Evolutionary conservation across 2,113 vertebrate genomes (phyloP), one percentile per base, ranked within the genome.

Genomic region (Argyrosomus japonicus): DNA sequence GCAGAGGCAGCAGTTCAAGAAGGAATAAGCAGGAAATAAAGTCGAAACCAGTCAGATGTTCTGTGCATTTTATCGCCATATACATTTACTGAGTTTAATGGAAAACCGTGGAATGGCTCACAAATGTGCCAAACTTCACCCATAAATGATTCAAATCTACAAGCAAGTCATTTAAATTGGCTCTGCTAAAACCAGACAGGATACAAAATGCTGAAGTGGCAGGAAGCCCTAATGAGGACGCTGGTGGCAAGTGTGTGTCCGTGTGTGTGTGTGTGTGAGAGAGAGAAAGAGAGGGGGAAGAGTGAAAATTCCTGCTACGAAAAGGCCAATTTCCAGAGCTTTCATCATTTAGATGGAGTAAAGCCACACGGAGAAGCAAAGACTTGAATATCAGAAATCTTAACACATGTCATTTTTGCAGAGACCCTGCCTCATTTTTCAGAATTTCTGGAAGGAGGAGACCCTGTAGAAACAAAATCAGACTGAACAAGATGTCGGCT

Each of bases 191-290:
- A 77, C 73, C 73, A 69, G 82, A 61, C 81, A 82, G 75, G 69
- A 77, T 60, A 65, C 61, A 83, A 89, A 86, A 79, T 90, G 83
- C 89, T 86, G 83, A 88, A 86, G 74, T 67, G 63, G 87, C 79
- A 85, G 77, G 81, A 89, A 82, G 67, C 68, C 27, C 76, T 89
- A 92, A 90, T 90, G 87, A 92, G 87, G 89, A 89, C 50, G 53
- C 76, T 81, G 76, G 82, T 86, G 62, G 84, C 80, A 86, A 82
- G 75, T 58, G 63, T 77, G 70, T 76, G 68, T 82, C 13, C 17
- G 25, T 61, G 64, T 57, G 80, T 43, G 75, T 18, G 54, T 21
- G 64, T 40, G 57, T 56, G 79, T 40, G 85, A 67, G 79, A 60
- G 64, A 58, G 79, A 12, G 53, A 15, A 58, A n/a, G 64, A 45